Conservation (phyloP, 2,113 vertebrate species). For the Numenius arquata region DNA sequence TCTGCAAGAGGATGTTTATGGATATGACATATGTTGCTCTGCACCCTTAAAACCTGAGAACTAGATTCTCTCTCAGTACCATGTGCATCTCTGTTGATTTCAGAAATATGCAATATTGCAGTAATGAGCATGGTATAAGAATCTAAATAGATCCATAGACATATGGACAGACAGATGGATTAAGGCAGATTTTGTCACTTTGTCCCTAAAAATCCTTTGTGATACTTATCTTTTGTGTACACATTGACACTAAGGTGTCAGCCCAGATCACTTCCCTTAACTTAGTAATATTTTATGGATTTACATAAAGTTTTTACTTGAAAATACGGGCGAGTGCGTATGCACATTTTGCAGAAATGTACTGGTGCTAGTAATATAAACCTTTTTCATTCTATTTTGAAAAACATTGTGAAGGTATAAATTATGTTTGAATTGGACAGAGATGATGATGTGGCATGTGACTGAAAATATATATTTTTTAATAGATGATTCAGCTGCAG, state of each 20-base stretch:
- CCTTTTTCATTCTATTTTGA: conserved; percentile 6
- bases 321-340: not conserved
- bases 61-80: not conserved
- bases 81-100: not conserved
- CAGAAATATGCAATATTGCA: not conserved
- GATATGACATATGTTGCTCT: not conserved
- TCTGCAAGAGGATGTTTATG: not conserved
- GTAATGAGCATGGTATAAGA: not conserved
- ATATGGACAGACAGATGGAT: not conserved
- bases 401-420: conserved; percentile 21
- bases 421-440: conserved; percentile 50
- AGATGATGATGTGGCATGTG: conserved; percentile 38
- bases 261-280: not conserved
- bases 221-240: not conserved
- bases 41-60: not conserved
- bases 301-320: not conserved
- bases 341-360: not conserved
- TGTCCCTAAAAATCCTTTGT: conserved; percentile 6
- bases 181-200: conserved; percentile 3
- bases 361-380: not conserved
- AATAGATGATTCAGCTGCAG: conserved; percentile 85
- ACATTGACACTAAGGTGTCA: not conserved
- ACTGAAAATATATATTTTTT: conserved; percentile 69
- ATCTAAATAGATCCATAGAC: not conserved
- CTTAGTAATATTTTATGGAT: not conserved